Conservation (phyloP, 2,797 vertebrate species). For the Falco cherrug region DNA sequence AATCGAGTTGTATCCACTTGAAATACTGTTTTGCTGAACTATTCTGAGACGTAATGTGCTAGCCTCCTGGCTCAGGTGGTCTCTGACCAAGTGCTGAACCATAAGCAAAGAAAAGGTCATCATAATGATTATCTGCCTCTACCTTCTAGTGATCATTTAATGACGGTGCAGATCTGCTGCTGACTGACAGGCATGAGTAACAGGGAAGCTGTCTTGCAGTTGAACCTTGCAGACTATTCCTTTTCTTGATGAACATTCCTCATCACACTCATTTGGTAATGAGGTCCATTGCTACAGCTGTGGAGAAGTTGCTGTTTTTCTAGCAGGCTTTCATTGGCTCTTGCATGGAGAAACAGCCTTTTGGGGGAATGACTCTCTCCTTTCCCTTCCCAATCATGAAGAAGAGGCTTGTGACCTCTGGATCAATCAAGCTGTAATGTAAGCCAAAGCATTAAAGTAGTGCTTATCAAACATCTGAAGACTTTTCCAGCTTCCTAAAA, state of each 20-base stretch:
- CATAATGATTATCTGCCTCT: neutral
- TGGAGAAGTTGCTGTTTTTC: neutral
- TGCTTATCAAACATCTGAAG: neutral
- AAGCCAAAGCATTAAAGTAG: neutral
- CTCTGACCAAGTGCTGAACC: neutral
- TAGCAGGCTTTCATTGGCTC: neutral
- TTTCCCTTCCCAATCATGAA: neutral
- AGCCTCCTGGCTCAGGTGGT: neutral
- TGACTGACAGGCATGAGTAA: neutral
- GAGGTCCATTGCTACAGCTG: rapidly evolving
- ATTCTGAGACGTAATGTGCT: neutral
- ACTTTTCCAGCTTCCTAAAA: neutral
- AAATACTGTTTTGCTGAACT: neutral
- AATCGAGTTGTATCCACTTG: neutral
- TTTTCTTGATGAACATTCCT: neutral
- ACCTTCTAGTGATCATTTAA: neutral
- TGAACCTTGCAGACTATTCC: neutral
- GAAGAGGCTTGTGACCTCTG: neutral
- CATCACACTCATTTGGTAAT: neutral
- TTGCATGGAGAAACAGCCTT: neutral
- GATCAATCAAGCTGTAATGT: neutral
- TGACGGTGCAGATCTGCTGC: neutral
- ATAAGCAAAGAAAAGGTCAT: neutral
- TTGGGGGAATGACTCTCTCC: neutral
- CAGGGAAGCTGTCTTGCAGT: neutral